A percentile compares a stretch with the other conserved stretches of the same genome.
phyloP scores from a whole-genome alignment of 2,797 vertebrate genomes.

The Ataeniobius toweri region DNA sequence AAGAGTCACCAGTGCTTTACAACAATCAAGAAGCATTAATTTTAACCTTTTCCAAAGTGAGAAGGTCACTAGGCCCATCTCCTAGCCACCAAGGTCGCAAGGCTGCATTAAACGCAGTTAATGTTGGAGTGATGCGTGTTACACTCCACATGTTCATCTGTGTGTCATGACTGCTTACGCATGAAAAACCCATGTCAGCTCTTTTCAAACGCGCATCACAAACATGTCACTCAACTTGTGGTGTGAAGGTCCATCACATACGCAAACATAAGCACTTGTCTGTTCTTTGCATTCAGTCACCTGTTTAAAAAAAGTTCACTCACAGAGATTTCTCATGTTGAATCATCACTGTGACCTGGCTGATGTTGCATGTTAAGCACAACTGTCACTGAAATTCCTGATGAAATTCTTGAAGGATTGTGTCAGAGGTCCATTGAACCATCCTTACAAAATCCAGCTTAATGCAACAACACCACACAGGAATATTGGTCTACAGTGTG shows the following conservation, averaged over 20 bases:
- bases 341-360: conserved; percentile 13
- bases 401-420: conserved; percentile 3
- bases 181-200: conserved; percentile 58
- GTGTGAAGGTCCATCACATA: conserved; percentile 23
- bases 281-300: conserved; percentile 33
- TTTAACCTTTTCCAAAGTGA: conserved; percentile 16
- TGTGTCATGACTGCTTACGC: conserved; percentile 45
- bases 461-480: neutral
- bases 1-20: conserved; percentile 9
- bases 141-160: conserved; percentile 28
- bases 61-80: neutral
- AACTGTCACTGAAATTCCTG: conserved; percentile 9
- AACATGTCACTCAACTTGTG: conserved; percentile 35
- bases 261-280: conserved; percentile 55
- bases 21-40: conserved; percentile 21
- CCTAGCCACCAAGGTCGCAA: conserved; percentile 4
- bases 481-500: neutral
- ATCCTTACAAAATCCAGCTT: neutral
- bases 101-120: conserved; percentile 11
- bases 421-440: neutral
- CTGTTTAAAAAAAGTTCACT: conserved; percentile 19
- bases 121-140: conserved; percentile 33
- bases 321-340: conserved; percentile 12
- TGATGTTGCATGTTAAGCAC: conserved; percentile 23
- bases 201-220: conserved; percentile 43